A percentile compares a stretch with the other conserved stretches of the same genome.
These are phyloP conservation scores for Pelvicachromis taeniatus DNA, from an alignment of 2,113 vertebrate genomes.

Conservation along the genomic window DNA sequence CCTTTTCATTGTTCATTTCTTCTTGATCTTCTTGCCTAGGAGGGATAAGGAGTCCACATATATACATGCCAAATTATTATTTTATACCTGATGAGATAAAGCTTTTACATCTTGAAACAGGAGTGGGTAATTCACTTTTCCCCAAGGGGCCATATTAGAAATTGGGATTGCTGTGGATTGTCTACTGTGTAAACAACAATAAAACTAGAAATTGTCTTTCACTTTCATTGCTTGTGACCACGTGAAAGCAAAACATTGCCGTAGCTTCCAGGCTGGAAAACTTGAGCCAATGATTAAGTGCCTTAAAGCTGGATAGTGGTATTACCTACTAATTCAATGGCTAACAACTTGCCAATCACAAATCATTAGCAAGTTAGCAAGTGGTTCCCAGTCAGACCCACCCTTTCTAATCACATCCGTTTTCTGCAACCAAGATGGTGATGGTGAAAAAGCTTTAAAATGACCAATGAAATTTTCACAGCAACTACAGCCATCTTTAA, in stretches of 20 bases:
- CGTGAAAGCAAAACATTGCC: neutral
- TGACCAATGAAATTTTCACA: neutral
- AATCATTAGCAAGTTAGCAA: neutral
- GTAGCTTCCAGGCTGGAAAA: neutral
- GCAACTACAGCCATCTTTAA: neutral
- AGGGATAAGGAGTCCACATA: neutral
- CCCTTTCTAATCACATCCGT: neutral
- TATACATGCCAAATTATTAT: neutral
- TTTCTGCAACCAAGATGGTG: neutral
- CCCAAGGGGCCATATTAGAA: neutral
- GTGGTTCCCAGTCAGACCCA: neutral
- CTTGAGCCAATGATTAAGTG: neutral
- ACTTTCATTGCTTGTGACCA: no score
- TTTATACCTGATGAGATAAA: neutral
- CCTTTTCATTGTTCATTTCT: neutral
- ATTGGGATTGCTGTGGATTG: neutral
- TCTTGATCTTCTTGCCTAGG: neutral
- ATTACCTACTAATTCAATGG: neutral
- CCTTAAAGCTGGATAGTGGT: neutral
- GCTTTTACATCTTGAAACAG: neutral
- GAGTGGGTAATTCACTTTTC: neutral
- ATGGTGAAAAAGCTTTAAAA: neutral
- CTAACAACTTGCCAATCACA: neutral
- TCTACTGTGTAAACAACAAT: neutral
- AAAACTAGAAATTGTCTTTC: no score